Percentiles rank a stretch among this genome's conserved stretches.
phyloP scores from a whole-genome alignment of 1,140 invertebrate genomes.

The Drosophila mayri region DNA sequence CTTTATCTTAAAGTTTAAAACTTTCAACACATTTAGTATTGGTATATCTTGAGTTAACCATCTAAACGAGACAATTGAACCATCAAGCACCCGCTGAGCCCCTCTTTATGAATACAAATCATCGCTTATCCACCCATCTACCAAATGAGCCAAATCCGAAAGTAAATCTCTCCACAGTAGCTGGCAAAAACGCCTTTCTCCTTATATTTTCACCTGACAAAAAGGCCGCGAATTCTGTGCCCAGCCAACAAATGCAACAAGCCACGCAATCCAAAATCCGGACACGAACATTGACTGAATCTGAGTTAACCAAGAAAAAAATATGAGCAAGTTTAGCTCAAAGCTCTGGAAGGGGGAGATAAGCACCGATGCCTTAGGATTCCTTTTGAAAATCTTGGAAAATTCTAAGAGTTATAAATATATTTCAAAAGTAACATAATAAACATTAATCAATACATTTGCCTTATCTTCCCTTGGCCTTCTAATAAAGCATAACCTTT shows the following conservation, averaged over 20 bases:
- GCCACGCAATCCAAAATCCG: constrained; percentile 51
- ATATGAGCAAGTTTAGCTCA: constrained; percentile 45
- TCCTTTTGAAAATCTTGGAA: not conserved
- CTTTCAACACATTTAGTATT: not conserved
- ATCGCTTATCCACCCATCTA: constrained; percentile 29
- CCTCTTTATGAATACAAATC: constrained; percentile 38
- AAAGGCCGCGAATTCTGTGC: constrained; percentile 38
- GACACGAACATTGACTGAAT: constrained; percentile 50
- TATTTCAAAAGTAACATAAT: not conserved
- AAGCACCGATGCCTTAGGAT: constrained; percentile 21
- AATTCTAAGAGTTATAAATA: not conserved
- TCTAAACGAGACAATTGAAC: constrained; percentile 19
- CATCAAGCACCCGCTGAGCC: constrained; percentile 5
- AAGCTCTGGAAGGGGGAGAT: not conserved
- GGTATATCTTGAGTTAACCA: constrained; percentile 1
- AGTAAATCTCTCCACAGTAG: constrained; percentile 59
- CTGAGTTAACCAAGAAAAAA: constrained; percentile 57
- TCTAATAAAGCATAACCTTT: constrained; percentile 17
- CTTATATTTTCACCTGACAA: constrained; percentile 61
- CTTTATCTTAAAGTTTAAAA: not conserved
- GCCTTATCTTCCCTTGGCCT: not conserved
- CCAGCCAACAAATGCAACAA: constrained; percentile 54
- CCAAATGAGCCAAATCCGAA: constrained; percentile 53
- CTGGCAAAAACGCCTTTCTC: constrained; percentile 58
- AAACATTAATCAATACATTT: not conserved